Base-by-base conservation (phyloP, 2,113 vertebrate species). In the Lagopus muta region DNA sequence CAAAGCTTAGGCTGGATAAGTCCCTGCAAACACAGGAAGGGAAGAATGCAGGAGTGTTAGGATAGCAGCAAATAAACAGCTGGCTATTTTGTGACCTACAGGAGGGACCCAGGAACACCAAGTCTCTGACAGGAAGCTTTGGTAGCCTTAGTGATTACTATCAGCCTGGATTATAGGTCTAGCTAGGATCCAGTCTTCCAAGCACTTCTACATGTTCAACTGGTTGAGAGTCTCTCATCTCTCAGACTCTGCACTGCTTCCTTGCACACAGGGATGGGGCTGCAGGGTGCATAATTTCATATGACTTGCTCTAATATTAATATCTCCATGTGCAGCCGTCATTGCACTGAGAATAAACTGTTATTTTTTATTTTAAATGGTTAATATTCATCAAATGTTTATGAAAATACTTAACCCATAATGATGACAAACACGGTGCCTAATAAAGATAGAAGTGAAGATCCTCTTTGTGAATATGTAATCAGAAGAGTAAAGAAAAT, bases 401-500 rank as follows among this genome's bases (percentile, higher is more conserved):
- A 96, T 94, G 95, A 96, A 90, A 88, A 93, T 94, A 72, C 84
- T 93, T 96, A 96, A 94, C 73, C 92, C 92, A 54, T 95, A 92
- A 93, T 97, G 86, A 93, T 86, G 92, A 97, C 79, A 96, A 93
- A 94, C 75, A 94, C 62, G 90, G 77, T 62, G 64, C 72, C 89
- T 94, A 90, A 91, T 95, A 94, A 96, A 97, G 91, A 96, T 84
- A 77, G 95, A 96, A 96, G 65, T 94, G 95, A 96, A 97, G 95
- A 97, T 95, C 88, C 67, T 96, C 94, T 96, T 96, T 97, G 90
- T 88, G 85, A 96, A 97, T 96, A 93, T 95, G 88, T 95, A 95
- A 96, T 97, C 83, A 92, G 95, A 97, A 95, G 91, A 94, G 95
- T 97, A 95, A 97, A 97, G 94, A 97, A 97, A 97, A 97, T 97